These are phyloP conservation scores for Cistogaster globosa DNA, from an alignment of 2,888 invertebrate genomes.

Conservation along the genomic window DNA sequence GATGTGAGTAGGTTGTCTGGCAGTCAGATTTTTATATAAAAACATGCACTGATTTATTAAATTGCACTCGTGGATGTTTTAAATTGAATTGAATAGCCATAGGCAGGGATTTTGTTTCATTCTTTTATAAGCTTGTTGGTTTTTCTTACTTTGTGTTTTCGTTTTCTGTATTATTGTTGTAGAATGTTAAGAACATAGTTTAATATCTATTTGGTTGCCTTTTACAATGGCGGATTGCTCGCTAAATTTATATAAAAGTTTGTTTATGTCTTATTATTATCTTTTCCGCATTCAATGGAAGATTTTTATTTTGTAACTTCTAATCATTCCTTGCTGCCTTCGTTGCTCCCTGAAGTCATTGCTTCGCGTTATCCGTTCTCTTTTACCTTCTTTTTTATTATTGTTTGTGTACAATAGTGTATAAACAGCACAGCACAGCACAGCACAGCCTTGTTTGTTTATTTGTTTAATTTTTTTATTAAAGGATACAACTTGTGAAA, in stretches of 20 bases:
- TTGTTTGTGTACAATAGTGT: slow-evolving; percentile 35
- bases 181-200: slow-evolving; percentile 20
- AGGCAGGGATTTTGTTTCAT: slow-evolving; percentile 70
- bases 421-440: slow-evolving; percentile 41
- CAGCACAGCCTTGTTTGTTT: slow-evolving; percentile 59
- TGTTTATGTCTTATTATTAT: slow-evolving; percentile 61
- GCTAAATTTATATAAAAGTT: slow-evolving; percentile 45
- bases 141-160: slow-evolving; percentile 47
- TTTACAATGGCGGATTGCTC: slow-evolving; percentile 45
- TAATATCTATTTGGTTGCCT: slow-evolving; percentile 37
- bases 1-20: slow-evolving; percentile 25
- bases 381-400: slow-evolving; percentile 56
- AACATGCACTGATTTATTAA: slow-evolving; percentile 80
- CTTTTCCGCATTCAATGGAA: slow-evolving; percentile 75
- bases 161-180: slow-evolving; percentile 18
- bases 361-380: slow-evolving; percentile 21
- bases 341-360: slow-evolving; percentile 46
- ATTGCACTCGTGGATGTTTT: slow-evolving; percentile 82
- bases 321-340: slow-evolving; percentile 64
- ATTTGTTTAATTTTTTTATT: slow-evolving; percentile 76
- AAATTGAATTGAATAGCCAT: slow-evolving; percentile 78
- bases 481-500: slow-evolving; percentile 58
- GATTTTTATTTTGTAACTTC: slow-evolving; percentile 75
- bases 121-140: slow-evolving; percentile 51
- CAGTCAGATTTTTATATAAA: slow-evolving; percentile 71